A percentile compares a stretch with the other conserved stretches of the same genome.
Evolutionary conservation across 2,797 vertebrate species (phyloP).

Genomic region (Sebastes oblongus): DNA sequence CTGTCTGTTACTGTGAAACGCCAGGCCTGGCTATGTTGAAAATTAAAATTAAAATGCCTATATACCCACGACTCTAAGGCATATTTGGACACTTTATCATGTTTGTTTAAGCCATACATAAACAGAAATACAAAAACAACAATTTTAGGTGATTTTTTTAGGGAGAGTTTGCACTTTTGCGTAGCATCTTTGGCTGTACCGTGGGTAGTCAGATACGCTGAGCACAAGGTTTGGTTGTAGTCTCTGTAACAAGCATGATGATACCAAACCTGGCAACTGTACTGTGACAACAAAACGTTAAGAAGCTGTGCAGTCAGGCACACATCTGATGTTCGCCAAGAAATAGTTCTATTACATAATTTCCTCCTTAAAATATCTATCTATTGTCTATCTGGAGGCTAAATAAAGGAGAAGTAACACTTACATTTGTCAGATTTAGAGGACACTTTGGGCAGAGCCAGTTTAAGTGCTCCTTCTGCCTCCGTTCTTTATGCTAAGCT

Average conservation of each 20-base stretch:
- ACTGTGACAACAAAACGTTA: background rate
- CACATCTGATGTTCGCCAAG: background rate
- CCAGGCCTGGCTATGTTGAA: background rate
- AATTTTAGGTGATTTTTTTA: background rate
- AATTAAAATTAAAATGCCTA: background rate
- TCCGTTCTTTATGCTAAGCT: background rate
- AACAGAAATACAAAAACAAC: background rate
- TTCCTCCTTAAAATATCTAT: background rate
- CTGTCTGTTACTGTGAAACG: background rate
- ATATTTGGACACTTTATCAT: background rate
- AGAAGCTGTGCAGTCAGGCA: background rate
- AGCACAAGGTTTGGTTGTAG: background rate
- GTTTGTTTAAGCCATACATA: background rate
- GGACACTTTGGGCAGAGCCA: background rate
- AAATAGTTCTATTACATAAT: background rate
- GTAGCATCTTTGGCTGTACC: rapidly evolving
- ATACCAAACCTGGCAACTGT: background rate
- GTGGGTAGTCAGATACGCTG: too few species aligned
- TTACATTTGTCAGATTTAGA: constrained; percentile 1
- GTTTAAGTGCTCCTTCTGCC: background rate
- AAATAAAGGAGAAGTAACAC: background rate
- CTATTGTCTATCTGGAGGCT: background rate
- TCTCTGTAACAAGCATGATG: background rate
- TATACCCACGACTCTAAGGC: background rate
- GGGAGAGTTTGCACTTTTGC: background rate